These are phyloP conservation scores for Galagoides demidoff DNA, from an alignment of 2,797 vertebrate species.

Conservation along the genomic window DNA sequence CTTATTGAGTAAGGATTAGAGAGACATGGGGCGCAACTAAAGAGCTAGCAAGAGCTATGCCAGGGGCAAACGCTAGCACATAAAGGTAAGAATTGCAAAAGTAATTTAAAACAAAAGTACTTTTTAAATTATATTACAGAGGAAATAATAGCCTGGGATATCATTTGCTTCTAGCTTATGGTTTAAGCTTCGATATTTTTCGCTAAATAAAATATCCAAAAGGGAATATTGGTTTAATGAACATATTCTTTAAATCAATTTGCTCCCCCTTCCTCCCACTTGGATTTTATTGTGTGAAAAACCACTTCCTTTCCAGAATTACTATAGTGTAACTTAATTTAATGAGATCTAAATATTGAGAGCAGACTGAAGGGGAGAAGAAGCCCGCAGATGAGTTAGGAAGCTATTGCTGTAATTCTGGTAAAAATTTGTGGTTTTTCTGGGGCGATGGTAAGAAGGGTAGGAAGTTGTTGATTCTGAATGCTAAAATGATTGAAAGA, in stretches of 20 bases:
- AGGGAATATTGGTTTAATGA: background rate
- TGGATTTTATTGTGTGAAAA: too few species aligned
- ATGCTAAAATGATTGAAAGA: background rate
- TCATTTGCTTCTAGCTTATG: conserved; percentile 61
- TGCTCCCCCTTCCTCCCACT: background rate
- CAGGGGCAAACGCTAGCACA: background rate
- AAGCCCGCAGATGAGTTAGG: background rate
- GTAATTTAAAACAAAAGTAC: background rate
- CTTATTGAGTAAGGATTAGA: background rate
- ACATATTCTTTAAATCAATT: conserved; percentile 40
- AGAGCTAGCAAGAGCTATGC: background rate
- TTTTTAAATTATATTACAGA: background rate
- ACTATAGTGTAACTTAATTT: background rate
- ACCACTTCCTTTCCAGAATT: background rate
- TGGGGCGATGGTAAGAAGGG: background rate
- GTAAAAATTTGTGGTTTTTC: background rate
- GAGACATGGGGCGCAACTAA: background rate
- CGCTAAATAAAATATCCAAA: conserved; percentile 45
- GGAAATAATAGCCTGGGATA: conserved; percentile 9
- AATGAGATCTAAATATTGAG: background rate
- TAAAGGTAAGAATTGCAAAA: background rate
- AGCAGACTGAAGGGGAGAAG: background rate
- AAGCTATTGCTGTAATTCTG: background rate
- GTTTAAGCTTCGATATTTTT: conserved; percentile 50
- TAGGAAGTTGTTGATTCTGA: background rate